Evolutionary conservation across 2,888 invertebrate genomes (phyloP).

Genomic region (Syrista parreyssii): DNA sequence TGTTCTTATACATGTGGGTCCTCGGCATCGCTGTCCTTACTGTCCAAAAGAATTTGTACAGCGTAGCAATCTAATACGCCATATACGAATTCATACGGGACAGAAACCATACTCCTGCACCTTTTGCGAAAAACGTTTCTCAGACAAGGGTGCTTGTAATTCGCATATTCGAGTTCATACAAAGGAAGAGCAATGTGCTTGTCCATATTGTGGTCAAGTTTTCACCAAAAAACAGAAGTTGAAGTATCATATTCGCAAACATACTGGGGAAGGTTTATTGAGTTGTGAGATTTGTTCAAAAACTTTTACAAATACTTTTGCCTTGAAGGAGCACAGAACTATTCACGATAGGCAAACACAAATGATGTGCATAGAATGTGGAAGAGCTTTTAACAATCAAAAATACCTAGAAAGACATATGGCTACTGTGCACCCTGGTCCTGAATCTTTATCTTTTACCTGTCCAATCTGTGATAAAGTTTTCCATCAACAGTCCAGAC

Average conservation of each 20-base stretch:
- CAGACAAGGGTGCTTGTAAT: conserved; percentile 72
- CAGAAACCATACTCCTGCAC: conserved; percentile 71
- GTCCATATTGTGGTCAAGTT: conserved; percentile 70
- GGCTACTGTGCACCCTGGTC: conserved; percentile 65
- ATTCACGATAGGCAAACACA: conserved; percentile 63
- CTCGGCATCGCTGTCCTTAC: conserved; percentile 72
- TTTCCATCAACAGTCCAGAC: conserved; percentile 60
- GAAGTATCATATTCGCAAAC: conserved; percentile 70
- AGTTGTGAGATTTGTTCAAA: conserved; percentile 68
- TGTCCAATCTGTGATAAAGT: conserved; percentile 68
- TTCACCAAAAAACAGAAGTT: conserved; percentile 71
- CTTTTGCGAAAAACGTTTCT: conserved; percentile 69
- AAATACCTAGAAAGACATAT: conserved; percentile 70
- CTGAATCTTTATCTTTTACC: conserved; percentile 51
- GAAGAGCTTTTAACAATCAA: conserved; percentile 68
- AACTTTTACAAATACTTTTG: conserved; percentile 69
- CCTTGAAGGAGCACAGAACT: conserved; percentile 70
- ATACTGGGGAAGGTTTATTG: conserved; percentile 71
- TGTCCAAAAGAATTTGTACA: conserved; percentile 73
- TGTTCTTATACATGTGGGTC: conserved; percentile 71
- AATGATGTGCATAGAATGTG: conserved; percentile 68
- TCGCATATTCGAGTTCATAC: conserved; percentile 69
- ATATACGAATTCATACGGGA: conserved; percentile 71
- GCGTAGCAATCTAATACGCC: conserved; percentile 71
- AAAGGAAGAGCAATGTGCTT: conserved; percentile 66